phyloP scores from a whole-genome alignment of 2,888 invertebrate genomes.

The Vannuccia rotundouncinata region DNA sequence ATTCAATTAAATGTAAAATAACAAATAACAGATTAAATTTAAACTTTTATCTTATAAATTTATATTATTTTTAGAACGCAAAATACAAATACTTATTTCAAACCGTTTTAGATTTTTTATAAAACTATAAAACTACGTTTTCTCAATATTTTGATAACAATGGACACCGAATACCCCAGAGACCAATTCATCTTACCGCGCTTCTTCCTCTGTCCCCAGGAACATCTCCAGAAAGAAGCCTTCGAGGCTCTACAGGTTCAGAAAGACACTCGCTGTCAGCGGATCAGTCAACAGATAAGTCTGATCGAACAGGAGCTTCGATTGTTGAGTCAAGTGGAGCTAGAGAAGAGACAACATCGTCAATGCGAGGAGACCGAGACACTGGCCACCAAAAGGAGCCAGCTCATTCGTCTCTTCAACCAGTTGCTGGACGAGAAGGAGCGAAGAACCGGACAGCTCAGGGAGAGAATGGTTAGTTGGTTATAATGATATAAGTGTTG shows the following conservation, averaged over 20 bases:
- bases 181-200: not conserved
- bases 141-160: too few species aligned
- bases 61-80: too few species aligned
- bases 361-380: slow-evolving; percentile 46
- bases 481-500: too few species aligned
- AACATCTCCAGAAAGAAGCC: slow-evolving; percentile 51
- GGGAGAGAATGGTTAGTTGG: slow-evolving; percentile 57
- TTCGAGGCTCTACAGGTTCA: slow-evolving; percentile 51
- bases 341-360: slow-evolving; percentile 46
- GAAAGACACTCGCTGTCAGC: slow-evolving; percentile 49
- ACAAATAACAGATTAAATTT: too few species aligned
- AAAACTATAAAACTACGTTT: too few species aligned
- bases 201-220: slow-evolving; percentile 43
- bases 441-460: slow-evolving; percentile 48
- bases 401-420: slow-evolving; percentile 48
- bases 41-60: too few species aligned
- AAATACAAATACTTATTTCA: too few species aligned
- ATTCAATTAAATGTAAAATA: too few species aligned
- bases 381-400: slow-evolving; percentile 49
- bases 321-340: slow-evolving; percentile 49
- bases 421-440: slow-evolving; percentile 51
- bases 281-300: slow-evolving; percentile 50
- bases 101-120: too few species aligned
- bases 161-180: too few species aligned
- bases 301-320: slow-evolving; percentile 52